Evolutionary conservation across 2,113 vertebrate species (phyloP).

Genomic region (Eolophus roseicapilla): DNA sequence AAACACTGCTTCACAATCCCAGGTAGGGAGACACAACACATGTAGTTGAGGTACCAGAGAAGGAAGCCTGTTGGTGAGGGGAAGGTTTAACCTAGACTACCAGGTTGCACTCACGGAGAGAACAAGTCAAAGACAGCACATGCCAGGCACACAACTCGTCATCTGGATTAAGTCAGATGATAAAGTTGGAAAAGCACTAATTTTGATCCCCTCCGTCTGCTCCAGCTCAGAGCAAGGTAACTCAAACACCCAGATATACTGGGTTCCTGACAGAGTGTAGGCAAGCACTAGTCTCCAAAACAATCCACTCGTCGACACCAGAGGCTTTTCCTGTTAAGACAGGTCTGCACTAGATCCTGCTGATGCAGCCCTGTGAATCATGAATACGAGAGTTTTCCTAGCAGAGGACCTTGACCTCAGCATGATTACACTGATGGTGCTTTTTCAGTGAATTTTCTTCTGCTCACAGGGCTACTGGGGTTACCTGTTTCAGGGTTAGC

Average conservation of each 20-base stretch:
- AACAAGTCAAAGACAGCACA: neutral
- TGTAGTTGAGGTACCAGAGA: neutral
- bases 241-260: accelerated
- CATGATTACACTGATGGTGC: neutral
- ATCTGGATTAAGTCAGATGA: neutral
- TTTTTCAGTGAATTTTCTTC: neutral
- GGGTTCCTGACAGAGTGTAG: neutral
- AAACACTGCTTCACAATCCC: neutral
- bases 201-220: neutral
- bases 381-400: neutral
- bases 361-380: conserved; percentile 34
- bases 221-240: neutral
- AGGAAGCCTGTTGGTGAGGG: neutral
- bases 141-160: neutral
- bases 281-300: neutral
- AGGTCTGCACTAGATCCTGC: conserved; percentile 14
- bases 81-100: neutral
- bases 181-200: accelerated
- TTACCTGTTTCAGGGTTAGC: neutral
- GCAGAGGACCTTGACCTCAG: neutral
- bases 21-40: neutral
- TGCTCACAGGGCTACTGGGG: neutral
- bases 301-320: neutral
- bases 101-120: neutral
- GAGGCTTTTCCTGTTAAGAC: neutral